These are phyloP conservation scores for Gyrodactylus salaris DNA, from an alignment of 1,140 invertebrate species.

Conservation along the genomic window DNA sequence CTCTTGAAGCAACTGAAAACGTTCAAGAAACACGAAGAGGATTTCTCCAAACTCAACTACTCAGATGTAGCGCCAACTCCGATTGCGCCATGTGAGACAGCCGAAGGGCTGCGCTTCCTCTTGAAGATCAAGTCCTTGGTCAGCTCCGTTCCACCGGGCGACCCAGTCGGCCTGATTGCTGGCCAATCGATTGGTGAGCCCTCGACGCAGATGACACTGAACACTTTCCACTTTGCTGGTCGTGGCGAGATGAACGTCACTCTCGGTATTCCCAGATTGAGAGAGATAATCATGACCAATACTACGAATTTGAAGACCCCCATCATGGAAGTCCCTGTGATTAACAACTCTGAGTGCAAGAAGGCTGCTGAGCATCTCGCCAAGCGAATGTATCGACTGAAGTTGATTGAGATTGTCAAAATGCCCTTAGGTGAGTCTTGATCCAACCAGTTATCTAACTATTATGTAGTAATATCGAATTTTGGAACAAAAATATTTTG, in stretches of 20 bases:
- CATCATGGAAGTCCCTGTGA: conserved; percentile 15
- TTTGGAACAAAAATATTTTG: no score
- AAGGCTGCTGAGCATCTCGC: not conserved
- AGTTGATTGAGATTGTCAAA: conserved; percentile 5
- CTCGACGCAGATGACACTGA: conserved; percentile 96
- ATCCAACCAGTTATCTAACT: no score
- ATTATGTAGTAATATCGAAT: no score
- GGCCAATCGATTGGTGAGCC: conserved; percentile 85
- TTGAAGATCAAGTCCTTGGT: conserved; percentile 30
- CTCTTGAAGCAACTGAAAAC: not conserved
- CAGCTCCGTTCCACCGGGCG: conserved; percentile 42
- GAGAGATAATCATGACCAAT: conserved; percentile 84
- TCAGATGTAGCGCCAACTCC: not conserved
- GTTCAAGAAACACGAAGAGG: not conserved
- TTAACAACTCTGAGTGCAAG: not conserved
- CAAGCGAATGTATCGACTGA: not conserved
- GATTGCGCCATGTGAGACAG: conserved; percentile 24
- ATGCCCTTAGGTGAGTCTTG: not conserved
- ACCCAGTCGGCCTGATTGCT: conserved; percentile 70
- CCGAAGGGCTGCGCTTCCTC: conserved; percentile 59
- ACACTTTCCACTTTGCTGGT: conserved; percentile 97
- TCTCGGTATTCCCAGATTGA: conserved; percentile 55
- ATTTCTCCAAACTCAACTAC: not conserved
- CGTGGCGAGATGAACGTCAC: conserved; percentile 99
- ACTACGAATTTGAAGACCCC: conserved; percentile 67